Conservation (phyloP, 2,797 vertebrate species). For the Chromis chromis region DNA sequence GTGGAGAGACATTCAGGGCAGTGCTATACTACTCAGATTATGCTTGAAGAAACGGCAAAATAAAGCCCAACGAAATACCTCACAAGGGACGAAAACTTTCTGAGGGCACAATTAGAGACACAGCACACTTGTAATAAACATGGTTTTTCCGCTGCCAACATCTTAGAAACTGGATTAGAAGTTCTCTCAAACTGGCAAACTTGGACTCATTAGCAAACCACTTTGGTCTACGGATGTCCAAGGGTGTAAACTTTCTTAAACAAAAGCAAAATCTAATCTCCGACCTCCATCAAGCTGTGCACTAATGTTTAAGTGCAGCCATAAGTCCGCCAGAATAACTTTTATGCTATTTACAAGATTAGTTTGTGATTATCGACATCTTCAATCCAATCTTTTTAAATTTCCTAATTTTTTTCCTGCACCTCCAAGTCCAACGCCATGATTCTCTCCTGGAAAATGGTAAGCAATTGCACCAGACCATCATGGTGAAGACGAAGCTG, state of each 20-base stretch:
- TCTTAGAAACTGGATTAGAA: background rate
- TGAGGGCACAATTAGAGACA: conserved; percentile 45
- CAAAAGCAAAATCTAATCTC: too few relatives aligned
- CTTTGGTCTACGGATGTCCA: too few relatives aligned
- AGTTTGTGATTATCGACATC: too few relatives aligned
- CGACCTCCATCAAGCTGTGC: too few relatives aligned
- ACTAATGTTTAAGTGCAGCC: too few relatives aligned
- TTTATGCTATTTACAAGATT: too few relatives aligned
- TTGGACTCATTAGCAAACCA: background rate
- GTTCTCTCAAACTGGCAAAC: background rate
- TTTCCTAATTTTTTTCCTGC: background rate
- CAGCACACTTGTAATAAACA: conserved; percentile 5
- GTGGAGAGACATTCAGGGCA: conserved; percentile 2
- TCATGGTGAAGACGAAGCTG: too few relatives aligned
- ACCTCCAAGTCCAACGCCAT: background rate
- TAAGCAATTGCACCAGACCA: too few relatives aligned
- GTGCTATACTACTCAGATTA: background rate
- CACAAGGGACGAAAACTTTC: conserved; percentile 22
- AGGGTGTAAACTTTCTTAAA: too few relatives aligned
- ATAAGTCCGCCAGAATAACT: too few relatives aligned
- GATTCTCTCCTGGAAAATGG: too few relatives aligned
- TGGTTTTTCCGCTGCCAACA: background rate
- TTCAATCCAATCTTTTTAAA: too few relatives aligned
- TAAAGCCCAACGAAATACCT: conserved; percentile 21
- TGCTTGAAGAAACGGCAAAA: conserved; percentile 21